Percentiles rank a stretch among this genome's conserved stretches.
These are phyloP conservation scores for Calameuta idolon DNA, from an alignment of 2,888 invertebrate species.

Conservation along the genomic window DNA sequence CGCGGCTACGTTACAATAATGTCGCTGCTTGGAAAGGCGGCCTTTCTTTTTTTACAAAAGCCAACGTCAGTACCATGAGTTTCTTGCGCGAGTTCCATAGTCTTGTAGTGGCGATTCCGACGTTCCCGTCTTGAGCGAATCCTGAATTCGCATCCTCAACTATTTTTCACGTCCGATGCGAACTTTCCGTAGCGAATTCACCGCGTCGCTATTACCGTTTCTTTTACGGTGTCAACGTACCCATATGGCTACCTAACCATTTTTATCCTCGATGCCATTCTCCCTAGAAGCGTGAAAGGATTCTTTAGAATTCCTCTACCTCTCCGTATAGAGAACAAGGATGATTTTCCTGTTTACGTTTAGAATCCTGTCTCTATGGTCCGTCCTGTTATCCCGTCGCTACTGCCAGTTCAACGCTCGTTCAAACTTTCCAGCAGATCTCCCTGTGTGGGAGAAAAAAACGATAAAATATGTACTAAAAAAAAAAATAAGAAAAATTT, in stretches of 20 bases:
- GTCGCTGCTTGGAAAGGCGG: conserved; percentile 6
- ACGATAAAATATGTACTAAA: not conserved
- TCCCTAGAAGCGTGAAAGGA: not conserved
- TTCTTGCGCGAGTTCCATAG: conserved; percentile 41
- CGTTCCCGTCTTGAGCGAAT: not conserved
- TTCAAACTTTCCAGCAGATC: not conserved
- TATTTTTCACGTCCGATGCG: conserved; percentile 4
- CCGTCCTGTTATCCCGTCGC: not conserved
- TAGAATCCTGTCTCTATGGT: not conserved
- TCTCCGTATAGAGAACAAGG: not conserved
- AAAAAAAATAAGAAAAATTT: not conserved
- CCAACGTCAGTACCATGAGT: conserved; percentile 25
- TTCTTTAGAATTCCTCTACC: not conserved
- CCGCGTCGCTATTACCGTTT: conserved; percentile 47
- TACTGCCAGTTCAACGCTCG: not conserved
- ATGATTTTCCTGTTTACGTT: not conserved
- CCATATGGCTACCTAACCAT: not conserved
- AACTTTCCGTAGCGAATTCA: conserved; percentile 44
- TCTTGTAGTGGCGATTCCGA: conserved; percentile 25
- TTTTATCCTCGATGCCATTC: not conserved
- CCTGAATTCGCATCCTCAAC: not conserved
- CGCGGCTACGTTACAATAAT: not conserved
- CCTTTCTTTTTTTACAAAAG: conserved; percentile 9
- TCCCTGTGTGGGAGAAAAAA: not conserved
- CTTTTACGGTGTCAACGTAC: conserved; percentile 28